Percentiles rank a stretch among this genome's conserved stretches.
Evolutionary conservation across 1,140 invertebrate species (phyloP).

Genomic region (Tachypleus tridentatus): DNA sequence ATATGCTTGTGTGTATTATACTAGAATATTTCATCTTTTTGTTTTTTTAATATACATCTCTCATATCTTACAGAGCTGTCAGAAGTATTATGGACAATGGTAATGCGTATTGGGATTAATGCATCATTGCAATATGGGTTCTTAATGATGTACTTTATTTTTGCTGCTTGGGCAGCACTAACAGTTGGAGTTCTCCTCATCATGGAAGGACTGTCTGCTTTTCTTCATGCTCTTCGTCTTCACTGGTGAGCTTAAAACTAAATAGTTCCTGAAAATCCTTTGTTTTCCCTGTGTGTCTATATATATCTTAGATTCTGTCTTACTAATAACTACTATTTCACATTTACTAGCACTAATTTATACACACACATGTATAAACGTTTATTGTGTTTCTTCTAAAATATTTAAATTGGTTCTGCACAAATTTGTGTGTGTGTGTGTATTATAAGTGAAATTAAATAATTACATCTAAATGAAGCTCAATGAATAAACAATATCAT

Average conservation of each 20-base stretch:
- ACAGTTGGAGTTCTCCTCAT: conserved; percentile 77
- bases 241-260: conserved; percentile 64
- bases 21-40: background rate
- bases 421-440: too few relatives aligned
- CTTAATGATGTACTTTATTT: conserved; percentile 58
- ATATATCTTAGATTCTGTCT: too few relatives aligned
- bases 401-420: too few relatives aligned
- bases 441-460: too few relatives aligned
- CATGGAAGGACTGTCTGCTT: conserved; percentile 97
- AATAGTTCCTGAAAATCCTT: background rate
- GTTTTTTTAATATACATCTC: background rate
- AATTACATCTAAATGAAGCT: too few relatives aligned
- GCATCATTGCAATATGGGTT: conserved; percentile 29
- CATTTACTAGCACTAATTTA: too few relatives aligned
- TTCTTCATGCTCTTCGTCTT: conserved; percentile 91
- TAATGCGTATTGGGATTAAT: conserved; percentile 15
- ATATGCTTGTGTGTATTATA: background rate
- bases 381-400: too few relatives aligned
- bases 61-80: conserved; percentile 13
- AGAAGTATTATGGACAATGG: conserved; percentile 53
- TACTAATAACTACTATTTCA: too few relatives aligned
- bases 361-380: too few relatives aligned
- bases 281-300: too few relatives aligned
- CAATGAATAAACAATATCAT: too few relatives aligned
- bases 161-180: conserved; percentile 71